These are phyloP conservation scores for Plecturocebus donacophilus DNA, from an alignment of 2,113 vertebrate species.

Conservation along the genomic window DNA sequence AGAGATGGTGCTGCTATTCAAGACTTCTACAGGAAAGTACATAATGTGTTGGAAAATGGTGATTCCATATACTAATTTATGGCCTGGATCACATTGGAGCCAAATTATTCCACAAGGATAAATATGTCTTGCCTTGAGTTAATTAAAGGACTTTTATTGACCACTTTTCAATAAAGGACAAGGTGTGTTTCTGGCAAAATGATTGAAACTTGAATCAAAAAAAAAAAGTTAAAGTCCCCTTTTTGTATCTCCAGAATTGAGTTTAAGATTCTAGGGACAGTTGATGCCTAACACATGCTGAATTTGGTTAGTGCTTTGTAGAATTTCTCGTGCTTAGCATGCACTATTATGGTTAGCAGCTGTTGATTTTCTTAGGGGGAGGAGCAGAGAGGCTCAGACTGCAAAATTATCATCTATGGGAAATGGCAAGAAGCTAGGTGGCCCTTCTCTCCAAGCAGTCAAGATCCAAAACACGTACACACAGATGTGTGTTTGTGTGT, in stretches of 20 bases:
- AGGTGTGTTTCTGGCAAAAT: not conserved
- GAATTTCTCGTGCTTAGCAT: not conserved
- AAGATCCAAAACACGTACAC: not conserved
- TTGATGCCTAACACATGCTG: not conserved
- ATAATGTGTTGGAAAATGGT: slow-evolving; percentile 2
- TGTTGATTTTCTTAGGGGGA: slow-evolving; percentile 31
- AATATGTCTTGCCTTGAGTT: not conserved
- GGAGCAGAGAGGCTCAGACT: not conserved
- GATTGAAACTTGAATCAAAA: not conserved
- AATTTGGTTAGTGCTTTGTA: not conserved
- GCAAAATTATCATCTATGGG: not conserved
- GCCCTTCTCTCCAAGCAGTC: not conserved
- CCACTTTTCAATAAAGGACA: not conserved
- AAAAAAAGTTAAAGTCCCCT: not conserved
- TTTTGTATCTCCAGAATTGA: not conserved
- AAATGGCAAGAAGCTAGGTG: not conserved
- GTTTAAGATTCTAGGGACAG: not conserved
- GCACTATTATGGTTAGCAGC: slow-evolving; percentile 13
- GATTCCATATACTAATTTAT: not conserved
- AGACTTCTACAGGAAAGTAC: not conserved
- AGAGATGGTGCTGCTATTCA: not conserved
- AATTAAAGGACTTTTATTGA: not conserved
- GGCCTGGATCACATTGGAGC: not conserved
- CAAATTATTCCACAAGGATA: not conserved
- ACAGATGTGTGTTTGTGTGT: slow-evolving; percentile 29